phyloP scores from a whole-genome alignment of 2,113 vertebrate species.

The Passer montanus region DNA sequence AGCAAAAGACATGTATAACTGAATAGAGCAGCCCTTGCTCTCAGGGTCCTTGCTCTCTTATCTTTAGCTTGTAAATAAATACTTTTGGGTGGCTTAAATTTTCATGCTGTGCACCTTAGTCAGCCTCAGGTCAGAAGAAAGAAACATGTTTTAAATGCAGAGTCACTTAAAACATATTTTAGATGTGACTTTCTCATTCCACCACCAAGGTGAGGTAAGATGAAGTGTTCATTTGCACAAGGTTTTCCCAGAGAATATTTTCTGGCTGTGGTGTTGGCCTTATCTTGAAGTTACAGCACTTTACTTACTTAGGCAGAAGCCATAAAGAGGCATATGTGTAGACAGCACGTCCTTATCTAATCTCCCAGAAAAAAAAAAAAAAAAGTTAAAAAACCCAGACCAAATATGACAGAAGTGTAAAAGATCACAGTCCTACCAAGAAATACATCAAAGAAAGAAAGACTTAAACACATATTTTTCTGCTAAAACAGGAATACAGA shows the following conservation, averaged over 20 bases:
- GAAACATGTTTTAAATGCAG: not conserved
- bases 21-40: not conserved
- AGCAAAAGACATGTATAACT: not conserved
- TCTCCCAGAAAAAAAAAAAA: not conserved
- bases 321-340: not conserved
- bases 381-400: not conserved
- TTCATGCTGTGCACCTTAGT: not conserved
- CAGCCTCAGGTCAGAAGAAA: not conserved
- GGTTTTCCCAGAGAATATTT: constrained; percentile 1
- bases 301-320: not conserved
- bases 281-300: not conserved
- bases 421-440: not conserved
- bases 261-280: not conserved
- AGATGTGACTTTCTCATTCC: not conserved
- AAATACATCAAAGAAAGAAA: not conserved
- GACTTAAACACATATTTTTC: not conserved
- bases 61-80: not conserved
- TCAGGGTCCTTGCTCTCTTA: not conserved
- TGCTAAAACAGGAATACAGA: constrained; percentile 15
- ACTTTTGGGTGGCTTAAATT: not conserved
- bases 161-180: not conserved
- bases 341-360: not conserved
- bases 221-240: not conserved
- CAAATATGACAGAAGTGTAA: constrained; percentile 19
- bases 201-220: not conserved